Percentiles rank a stretch among this genome's conserved stretches.
These are phyloP conservation scores for Pseudococcus longispinus DNA, from an alignment of 2,888 invertebrate genomes.

Conservation along the genomic window DNA sequence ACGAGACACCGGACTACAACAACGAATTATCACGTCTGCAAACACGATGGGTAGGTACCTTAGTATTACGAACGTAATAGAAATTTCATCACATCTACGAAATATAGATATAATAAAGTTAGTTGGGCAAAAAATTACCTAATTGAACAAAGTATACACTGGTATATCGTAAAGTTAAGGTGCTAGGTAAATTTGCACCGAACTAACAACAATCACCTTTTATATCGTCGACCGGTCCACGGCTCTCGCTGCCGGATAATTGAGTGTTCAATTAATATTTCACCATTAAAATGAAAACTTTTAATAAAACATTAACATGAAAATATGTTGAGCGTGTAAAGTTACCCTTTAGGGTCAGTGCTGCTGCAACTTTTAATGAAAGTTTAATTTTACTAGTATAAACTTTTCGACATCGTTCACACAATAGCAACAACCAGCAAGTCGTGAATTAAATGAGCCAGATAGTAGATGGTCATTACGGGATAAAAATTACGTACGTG, in stretches of 20 bases:
- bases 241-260: background rate
- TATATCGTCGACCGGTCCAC: background rate
- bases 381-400: conserved; percentile 20
- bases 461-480: conserved; percentile 22
- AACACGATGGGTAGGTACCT: too few relatives aligned
- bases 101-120: too few relatives aligned
- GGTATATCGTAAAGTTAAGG: background rate
- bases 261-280: conserved; percentile 41
- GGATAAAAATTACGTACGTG: background rate
- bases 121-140: conserved; percentile 1
- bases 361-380: conserved; percentile 27
- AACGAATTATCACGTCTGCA: too few relatives aligned
- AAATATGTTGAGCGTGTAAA: conserved; percentile 45
- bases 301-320: conserved; percentile 42
- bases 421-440: conserved; percentile 41
- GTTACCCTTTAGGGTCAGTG: conserved; percentile 39
- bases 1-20: too few relatives aligned
- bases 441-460: conserved; percentile 36
- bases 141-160: background rate
- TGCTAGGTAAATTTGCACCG: background rate
- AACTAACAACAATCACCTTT: conserved; percentile 40
- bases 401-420: conserved; percentile 39
- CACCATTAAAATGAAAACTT: conserved; percentile 42
- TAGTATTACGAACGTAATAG: too few relatives aligned
- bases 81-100: too few relatives aligned